Base-by-base conservation (phyloP, 2,888 invertebrate genomes). In the Chrysolina haemoptera region DNA sequence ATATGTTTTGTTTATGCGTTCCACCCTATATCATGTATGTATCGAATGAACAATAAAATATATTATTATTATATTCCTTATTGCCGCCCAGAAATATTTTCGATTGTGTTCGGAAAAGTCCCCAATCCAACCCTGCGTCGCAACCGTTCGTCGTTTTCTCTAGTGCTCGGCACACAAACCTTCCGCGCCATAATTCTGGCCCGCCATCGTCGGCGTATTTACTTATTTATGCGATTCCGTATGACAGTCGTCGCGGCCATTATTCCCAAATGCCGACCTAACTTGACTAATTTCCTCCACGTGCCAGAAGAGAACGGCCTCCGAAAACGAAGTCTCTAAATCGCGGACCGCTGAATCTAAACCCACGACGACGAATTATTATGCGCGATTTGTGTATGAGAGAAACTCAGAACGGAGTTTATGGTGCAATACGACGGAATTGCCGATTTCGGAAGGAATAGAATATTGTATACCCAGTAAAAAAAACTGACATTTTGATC, bases 261-360 rank as follows among this genome's bases (percentile, higher is more conserved):
- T 84, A 84, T 82, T 84, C 80, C 82, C 85, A 85, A 84, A 83
- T 83, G 85, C 79, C 82, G 82, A 76, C 78, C 80, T 77, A 80
- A 83, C 83, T 84, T 84, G 84, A 84, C 83, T 85, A 85, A 85
- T 84, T 85, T 83, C 82, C 81, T 78, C 77, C 81, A 81, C 82
- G 82, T 84, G 83, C 82, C 79, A 63, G 50, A 48, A 65, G 18
- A 16, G 41, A 63, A 53, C 53, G 53, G 20, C 53, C 53, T 18
- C 53, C 53, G 20, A 22, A 53, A 53, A 53, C 53, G 53, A 20
- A 53, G 18, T 53, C 53, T 20, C 53, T 53, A 20, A 53, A 53
- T 53, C 53, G 53, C 53, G 53, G 20, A 20, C 53, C 20, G 53
- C 53, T 20, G 18, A 53, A 53, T 53, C 53, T 20, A 11, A 53